Evolutionary conservation across 2,797 vertebrate genomes (phyloP), one percentile per base, ranked within the genome.

Genomic region (Otus scops): DNA sequence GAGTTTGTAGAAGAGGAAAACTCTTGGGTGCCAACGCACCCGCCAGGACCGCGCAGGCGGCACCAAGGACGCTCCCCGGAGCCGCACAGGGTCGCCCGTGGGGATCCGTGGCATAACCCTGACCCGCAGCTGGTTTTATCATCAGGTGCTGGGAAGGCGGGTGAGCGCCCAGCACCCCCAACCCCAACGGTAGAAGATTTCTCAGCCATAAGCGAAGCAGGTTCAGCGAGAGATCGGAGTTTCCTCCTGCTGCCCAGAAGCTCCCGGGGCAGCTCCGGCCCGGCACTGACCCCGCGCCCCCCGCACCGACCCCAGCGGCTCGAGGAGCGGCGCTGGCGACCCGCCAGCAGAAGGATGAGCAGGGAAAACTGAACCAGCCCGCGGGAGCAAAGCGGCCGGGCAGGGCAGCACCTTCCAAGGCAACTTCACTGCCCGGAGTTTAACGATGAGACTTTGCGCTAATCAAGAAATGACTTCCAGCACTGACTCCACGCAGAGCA

Each of bases 51-150:
- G 43, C 43, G 9, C 18, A 9, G 43, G 43, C 8, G 43, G 19
- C 43, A 10, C 4, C 43, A 45, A 20, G 20, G 43, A 18, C 43
- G 9, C 43, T 45, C 43, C 43, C 43, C 20, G 9, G 43, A 19
- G 43, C 19, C 19, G 19, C 20, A 19, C 43, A 45, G 18, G 43
- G 9, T 45, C 6, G 43, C 20, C 43, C 43, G 18, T 16, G 43
- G 15, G 41, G 34, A 53, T 13, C 38, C 32, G 1, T 1, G 22
- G 32, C 53, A 20, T 6, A 1, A 7, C 7, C 32, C 11, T 3
- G 43, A 32, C 48, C 18, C 78, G 15, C 8, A 57, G 36, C 13
- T 0, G 6, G 12, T 18, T 87, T 28, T 27, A 32, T 12, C 43
- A 28, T 47, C 70, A 36, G 48, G 26, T 26, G 68, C 43, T 18